Evolutionary conservation across 2,113 vertebrate species (phyloP).

Genomic region (Irena cyanogastra): DNA sequence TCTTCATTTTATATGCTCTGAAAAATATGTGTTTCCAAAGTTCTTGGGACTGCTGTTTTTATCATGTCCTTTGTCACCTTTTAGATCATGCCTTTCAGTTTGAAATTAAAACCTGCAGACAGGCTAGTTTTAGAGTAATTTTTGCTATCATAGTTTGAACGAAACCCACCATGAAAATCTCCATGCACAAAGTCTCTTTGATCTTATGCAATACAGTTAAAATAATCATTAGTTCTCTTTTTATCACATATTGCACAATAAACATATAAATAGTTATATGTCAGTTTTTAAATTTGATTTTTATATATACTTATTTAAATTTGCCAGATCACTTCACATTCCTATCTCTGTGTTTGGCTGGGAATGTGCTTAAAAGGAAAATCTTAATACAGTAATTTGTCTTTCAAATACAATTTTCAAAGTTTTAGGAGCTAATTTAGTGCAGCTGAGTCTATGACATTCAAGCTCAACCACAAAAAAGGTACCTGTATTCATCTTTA

Average conservation of each 20-base stretch:
- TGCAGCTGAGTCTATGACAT: slow-evolving; percentile 17
- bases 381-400: neutral
- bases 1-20: neutral
- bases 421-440: slow-evolving; percentile 48
- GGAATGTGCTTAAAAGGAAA: neutral
- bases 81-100: neutral
- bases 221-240: neutral
- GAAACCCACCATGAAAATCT: neutral
- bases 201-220: neutral
- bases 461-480: slow-evolving; percentile 18
- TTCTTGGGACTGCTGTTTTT: neutral
- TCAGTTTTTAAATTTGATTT: neutral
- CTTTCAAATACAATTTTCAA: slow-evolving; percentile 55
- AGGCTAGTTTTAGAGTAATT: neutral
- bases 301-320: neutral
- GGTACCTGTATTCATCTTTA: neutral
- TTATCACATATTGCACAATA: neutral
- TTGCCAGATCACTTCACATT: neutral
- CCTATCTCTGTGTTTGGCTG: neutral
- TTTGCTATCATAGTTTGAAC: neutral
- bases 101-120: neutral
- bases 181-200: neutral
- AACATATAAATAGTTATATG: neutral
- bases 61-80: neutral
- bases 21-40: neutral